Evolutionary conservation across 2,113 vertebrate species (phyloP), one percentile per base, ranked within the genome.

Genomic region (Lagenorhynchus albirostris): DNA sequence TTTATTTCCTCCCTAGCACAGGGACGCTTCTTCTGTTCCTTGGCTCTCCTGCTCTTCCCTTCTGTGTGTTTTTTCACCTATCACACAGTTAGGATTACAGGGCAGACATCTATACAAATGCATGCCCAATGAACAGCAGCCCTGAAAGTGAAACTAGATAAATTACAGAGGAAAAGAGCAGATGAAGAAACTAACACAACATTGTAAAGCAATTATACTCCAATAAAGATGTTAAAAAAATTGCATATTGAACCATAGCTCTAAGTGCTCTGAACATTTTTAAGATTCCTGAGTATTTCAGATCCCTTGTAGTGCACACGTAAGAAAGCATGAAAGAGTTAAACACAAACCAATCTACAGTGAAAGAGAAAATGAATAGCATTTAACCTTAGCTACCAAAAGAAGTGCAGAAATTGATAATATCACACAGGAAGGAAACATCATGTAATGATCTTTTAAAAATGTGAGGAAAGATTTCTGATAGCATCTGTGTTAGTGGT

Each of bases 401-500:
- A 89, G 91, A 38, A n/a, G 71, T 55, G 12, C 50, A 94, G 65
- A 89, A 91, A 68, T 55, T 74, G 83, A 96, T 96, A 68, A 73
- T 47, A 94, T 92, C 79, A 89, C 65, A 80, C 47, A 89, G 87
- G 73, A 89, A 89, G 73, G 82, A 96, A 94, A 82, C 92, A 77
- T 41, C 60, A 70, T 65, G 67, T 89, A 89, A 89, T 94, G 47
- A 86, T 96, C 60, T 70, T 91, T 79, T 71, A 6, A 58, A 95
- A 96, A 92, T 36, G 33, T 47, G n/a, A 38, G 67, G 44, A 92
- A 94, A 92, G 73, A 82, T 58, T 95, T 71, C 29, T 89, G 83
- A 92, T 94, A 96, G 55, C 44, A 90, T 96, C 89, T 82, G 25
- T 74, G 25, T 71, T 90, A 55, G 41, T 89, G 67, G 60, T 70